These are phyloP conservation scores for Anniella stebbinsi DNA, from an alignment of 2,797 vertebrate species.

Conservation along the genomic window DNA sequence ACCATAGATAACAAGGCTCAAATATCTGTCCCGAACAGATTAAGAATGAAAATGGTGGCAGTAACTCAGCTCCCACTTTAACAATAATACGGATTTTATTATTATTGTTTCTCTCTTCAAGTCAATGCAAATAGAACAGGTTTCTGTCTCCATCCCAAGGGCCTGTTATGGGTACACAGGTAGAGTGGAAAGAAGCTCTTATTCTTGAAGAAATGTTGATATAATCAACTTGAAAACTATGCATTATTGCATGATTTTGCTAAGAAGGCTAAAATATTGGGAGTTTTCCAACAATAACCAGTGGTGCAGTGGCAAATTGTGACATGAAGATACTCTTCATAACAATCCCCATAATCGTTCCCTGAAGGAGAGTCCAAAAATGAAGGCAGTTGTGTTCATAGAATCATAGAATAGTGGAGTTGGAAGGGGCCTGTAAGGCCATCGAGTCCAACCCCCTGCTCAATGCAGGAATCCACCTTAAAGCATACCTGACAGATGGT, in stretches of 20 bases:
- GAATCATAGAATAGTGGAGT: no score
- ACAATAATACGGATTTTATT: conserved; percentile 31
- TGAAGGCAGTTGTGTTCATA: no score
- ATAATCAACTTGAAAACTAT: not conserved
- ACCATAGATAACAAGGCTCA: conserved; percentile 65
- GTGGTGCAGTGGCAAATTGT: not conserved
- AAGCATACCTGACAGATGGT: no score
- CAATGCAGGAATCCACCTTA: no score
- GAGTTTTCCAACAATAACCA: not conserved
- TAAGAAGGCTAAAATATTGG: not conserved
- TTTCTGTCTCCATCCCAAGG: conserved; percentile 48
- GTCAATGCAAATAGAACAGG: conserved; percentile 38
- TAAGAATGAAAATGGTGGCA: conserved; percentile 54
- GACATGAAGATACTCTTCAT: no score
- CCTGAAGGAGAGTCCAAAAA: no score
- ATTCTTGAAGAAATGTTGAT: conserved; percentile 9
- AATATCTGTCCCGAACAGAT: conserved; percentile 64
- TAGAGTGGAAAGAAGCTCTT: not conserved
- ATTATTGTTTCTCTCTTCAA: conserved; percentile 42
- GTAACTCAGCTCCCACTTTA: conserved; percentile 32
- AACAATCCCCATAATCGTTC: no score
- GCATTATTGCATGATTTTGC: not conserved
- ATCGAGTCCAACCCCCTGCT: no score
- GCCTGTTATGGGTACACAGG: not conserved
- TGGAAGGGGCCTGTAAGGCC: no score